These are phyloP conservation scores for Dasyornis broadbenti DNA, from an alignment of 2,113 vertebrate species.

Conservation along the genomic window DNA sequence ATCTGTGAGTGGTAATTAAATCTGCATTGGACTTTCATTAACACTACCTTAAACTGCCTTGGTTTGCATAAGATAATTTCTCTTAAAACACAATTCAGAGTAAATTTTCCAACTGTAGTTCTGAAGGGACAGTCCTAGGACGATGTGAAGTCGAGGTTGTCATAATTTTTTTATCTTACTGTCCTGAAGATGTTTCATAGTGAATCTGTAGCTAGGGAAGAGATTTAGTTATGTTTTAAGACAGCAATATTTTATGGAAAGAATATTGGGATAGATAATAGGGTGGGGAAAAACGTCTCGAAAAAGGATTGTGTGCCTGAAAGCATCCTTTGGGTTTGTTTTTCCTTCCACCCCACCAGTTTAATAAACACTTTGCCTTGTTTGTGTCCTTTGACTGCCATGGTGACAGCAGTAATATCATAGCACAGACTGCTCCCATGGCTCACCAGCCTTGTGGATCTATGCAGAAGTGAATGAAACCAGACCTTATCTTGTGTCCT, in stretches of 20 bases:
- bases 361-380: not conserved
- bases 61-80: not conserved
- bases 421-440: not conserved
- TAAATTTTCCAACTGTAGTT: not conserved
- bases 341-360: not conserved
- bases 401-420: not conserved
- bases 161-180: not conserved
- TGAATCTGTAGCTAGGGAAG: not conserved
- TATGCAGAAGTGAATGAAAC: not conserved
- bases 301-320: not conserved
- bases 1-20: not conserved
- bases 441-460: not conserved
- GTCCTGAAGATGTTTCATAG: not conserved
- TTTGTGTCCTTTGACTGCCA: not conserved
- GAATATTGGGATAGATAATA: not conserved
- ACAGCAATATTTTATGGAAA: not conserved
- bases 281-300: accelerated
- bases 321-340: not conserved
- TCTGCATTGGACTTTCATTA: not conserved
- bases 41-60: not conserved
- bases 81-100: not conserved
- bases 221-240: not conserved
- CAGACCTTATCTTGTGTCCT: not conserved
- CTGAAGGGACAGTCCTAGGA: not conserved
- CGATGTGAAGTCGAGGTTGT: not conserved